Conservation (phyloP, 2,888 invertebrate species). For the Rotaria socialis region DNA sequence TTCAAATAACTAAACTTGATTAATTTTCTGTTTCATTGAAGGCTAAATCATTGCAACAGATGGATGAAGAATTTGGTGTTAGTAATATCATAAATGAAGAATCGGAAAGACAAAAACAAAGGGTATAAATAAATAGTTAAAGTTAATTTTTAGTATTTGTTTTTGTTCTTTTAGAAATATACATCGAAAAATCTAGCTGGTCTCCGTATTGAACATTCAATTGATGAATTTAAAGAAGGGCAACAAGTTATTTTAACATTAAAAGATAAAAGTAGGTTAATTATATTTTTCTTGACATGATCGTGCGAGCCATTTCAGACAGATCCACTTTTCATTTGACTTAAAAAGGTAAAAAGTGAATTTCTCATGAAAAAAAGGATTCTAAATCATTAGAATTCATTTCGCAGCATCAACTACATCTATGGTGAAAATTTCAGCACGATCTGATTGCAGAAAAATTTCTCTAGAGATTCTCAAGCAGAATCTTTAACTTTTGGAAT, state of each 20-base stretch:
- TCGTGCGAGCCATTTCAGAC: too few relatives aligned
- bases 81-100: conserved; percentile 77
- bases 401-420: too few relatives aligned
- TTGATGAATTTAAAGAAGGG: conserved; percentile 71
- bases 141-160: not conserved
- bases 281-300: too few relatives aligned
- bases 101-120: conserved; percentile 57
- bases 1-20: not conserved
- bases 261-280: conserved; percentile 72
- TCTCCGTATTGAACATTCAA: conserved; percentile 76
- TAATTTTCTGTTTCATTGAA: conserved; percentile 54
- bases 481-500: too few relatives aligned
- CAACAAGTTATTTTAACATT: conserved; percentile 81
- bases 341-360: too few relatives aligned
- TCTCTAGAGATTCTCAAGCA: too few relatives aligned
- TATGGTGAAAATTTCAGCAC: too few relatives aligned
- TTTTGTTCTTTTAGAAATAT: conserved; percentile 63
- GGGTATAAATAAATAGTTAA: not conserved
- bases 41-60: conserved; percentile 87
- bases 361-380: too few relatives aligned
- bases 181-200: conserved; percentile 72
- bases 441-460: too few relatives aligned
- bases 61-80: conserved; percentile 89
- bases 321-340: too few relatives aligned
- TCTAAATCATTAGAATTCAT: too few relatives aligned